A percentile compares a stretch with the other conserved stretches of the same genome.
These are phyloP conservation scores for Dasypus novemcinctus DNA, from an alignment of 2,113 vertebrate genomes.

Conservation along the genomic window DNA sequence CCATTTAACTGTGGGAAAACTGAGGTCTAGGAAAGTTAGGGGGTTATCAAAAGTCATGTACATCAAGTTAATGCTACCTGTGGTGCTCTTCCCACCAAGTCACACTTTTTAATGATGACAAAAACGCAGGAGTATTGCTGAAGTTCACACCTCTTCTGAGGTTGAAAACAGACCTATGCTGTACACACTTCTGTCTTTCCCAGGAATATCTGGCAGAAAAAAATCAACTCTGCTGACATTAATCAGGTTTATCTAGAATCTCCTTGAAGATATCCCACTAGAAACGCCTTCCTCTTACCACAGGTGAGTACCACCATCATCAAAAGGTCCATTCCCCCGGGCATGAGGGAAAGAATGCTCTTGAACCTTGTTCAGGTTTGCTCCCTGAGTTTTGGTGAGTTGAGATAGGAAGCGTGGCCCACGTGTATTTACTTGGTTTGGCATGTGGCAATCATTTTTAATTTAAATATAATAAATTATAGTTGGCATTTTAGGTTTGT, in stretches of 20 bases:
- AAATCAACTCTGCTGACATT: background rate
- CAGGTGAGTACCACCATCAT: background rate
- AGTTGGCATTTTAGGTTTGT: slow-evolving; percentile 3
- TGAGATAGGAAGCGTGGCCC: background rate
- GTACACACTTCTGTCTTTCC: background rate
- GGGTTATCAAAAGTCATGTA: background rate
- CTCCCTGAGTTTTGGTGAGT: background rate
- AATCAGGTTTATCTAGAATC: background rate
- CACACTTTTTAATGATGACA: background rate
- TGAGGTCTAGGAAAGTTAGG: background rate
- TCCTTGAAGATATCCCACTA: background rate
- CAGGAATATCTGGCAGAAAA: background rate
- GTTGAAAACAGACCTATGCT: background rate
- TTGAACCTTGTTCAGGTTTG: background rate
- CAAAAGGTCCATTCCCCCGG: background rate
- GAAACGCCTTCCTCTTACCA: background rate
- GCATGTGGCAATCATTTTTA: background rate
- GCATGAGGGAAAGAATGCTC: background rate
- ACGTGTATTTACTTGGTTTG: background rate
- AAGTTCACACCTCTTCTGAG: background rate
- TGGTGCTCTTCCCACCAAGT: background rate
- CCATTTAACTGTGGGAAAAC: background rate
- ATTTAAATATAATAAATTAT: slow-evolving; percentile 41
- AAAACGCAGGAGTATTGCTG: background rate
- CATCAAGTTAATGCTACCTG: background rate